phyloP scores from a whole-genome alignment of 2,888 invertebrate genomes.

The Unio pictorum region DNA sequence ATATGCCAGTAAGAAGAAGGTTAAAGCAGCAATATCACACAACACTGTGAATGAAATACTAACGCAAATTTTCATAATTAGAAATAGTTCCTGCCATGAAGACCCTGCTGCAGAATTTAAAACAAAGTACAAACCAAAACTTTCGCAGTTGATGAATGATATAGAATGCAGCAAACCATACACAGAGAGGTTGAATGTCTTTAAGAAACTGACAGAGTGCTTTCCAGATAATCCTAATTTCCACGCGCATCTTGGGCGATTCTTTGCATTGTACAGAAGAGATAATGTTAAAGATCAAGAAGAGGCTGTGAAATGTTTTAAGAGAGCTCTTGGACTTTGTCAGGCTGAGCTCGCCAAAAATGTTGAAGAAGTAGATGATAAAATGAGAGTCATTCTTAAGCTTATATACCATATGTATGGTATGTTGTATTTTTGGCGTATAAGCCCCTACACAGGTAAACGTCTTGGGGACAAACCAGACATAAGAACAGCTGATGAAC shows the following conservation, averaged over 20 bases:
- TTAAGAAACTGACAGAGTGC: conserved; percentile 28
- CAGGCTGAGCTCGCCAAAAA: conserved; percentile 12
- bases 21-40: conserved; percentile 3
- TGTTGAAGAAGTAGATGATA: conserved; percentile 18
- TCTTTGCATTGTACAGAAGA: conserved; percentile 38
- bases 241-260: conserved; percentile 43
- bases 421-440: conserved; percentile 13
- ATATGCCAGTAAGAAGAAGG: conserved; percentile 16
- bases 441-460: conserved; percentile 20
- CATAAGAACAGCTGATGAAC: conserved; percentile 3
- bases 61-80: conserved; percentile 25
- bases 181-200: conserved; percentile 20
- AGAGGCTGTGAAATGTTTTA: conserved; percentile 33
- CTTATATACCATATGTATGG: conserved; percentile 45
- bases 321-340: conserved; percentile 26
- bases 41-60: conserved; percentile 14
- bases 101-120: conserved; percentile 11
- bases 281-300: conserved; percentile 23
- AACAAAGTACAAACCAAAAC: conserved; percentile 1
- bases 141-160: conserved; percentile 18
- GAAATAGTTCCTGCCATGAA: conserved; percentile 12
- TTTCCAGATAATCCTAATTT: conserved; percentile 43
- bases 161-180: conserved; percentile 17
- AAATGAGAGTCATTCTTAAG: conserved; percentile 19
- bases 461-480: conserved; percentile 10